phyloP scores from a whole-genome alignment of 2,113 vertebrate species.

The Podarcis raffonei region DNA sequence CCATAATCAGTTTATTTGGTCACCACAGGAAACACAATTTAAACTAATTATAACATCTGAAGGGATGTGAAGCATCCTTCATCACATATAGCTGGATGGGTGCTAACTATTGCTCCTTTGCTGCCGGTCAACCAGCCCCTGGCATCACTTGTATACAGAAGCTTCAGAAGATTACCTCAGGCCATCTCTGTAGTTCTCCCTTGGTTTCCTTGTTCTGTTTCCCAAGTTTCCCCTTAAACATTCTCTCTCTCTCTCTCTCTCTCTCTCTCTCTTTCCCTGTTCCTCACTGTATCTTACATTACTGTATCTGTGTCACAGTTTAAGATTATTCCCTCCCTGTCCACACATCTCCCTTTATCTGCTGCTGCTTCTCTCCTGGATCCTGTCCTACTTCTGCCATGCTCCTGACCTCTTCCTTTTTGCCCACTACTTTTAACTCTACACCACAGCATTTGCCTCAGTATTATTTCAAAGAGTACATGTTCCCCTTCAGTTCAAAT shows the following conservation, averaged over 20 bases:
- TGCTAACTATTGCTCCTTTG: not conserved
- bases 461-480: not conserved
- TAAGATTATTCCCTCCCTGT: slow-evolving; percentile 43
- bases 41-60: not conserved
- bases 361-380: slow-evolving; percentile 39
- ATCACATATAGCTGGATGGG: not conserved
- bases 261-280: slow-evolving; percentile 22
- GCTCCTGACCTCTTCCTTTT: slow-evolving; percentile 19
- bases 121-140: too few species aligned
- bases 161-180: slow-evolving; percentile 63
- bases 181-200: slow-evolving; percentile 63
- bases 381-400: slow-evolving; percentile 27
- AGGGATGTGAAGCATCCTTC: not conserved
- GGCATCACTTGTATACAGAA: slow-evolving; percentile 62
- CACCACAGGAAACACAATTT: not conserved
- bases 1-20: not conserved
- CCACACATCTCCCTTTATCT: slow-evolving; percentile 55
- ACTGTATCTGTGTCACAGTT: slow-evolving; percentile 47
- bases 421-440: slow-evolving; percentile 45
- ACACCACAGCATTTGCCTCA: not conserved
- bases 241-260: slow-evolving; percentile 36
- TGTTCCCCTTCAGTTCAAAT: slow-evolving; percentile 49
- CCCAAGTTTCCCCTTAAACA: slow-evolving; percentile 60
- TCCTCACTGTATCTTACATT: slow-evolving; percentile 37
- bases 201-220: slow-evolving; percentile 68